phyloP scores from a whole-genome alignment of 2,797 vertebrate genomes.

The Anas capensis region DNA sequence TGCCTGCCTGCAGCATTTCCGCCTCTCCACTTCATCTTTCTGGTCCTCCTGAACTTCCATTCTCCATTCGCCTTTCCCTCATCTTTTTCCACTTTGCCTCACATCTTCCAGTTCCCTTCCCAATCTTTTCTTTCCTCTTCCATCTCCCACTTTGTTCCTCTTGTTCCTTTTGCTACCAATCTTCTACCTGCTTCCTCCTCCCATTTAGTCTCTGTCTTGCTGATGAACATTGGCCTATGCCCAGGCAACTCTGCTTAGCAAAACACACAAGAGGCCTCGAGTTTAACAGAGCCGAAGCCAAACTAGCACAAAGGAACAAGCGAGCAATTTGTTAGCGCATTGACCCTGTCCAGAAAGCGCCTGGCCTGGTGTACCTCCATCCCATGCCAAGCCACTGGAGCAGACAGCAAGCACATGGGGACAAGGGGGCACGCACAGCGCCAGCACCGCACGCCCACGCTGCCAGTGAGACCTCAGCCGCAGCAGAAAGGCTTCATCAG shows the following conservation, averaged over 20 bases:
- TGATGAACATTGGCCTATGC: neutral
- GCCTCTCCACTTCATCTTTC: neutral
- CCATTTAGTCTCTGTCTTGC: neutral
- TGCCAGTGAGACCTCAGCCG: rapidly evolving
- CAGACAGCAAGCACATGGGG: rapidly evolving
- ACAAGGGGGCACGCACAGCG: neutral
- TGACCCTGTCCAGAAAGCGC: neutral
- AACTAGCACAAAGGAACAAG: neutral
- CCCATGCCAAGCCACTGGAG: neutral
- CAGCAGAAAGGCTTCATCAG: neutral
- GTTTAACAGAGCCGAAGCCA: neutral
- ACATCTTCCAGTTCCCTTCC: neutral
- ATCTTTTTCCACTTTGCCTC: neutral
- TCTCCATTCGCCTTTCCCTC: neutral
- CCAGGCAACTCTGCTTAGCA: neutral
- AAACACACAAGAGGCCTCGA: neutral
- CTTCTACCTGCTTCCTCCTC: neutral
- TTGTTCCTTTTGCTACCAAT: neutral
- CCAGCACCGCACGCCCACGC: rapidly evolving
- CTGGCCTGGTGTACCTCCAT: neutral
- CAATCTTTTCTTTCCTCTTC: neutral
- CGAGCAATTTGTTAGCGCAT: neutral
- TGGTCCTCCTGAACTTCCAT: neutral
- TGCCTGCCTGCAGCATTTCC: neutral
- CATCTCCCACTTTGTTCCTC: neutral